Evolutionary conservation across 2,888 invertebrate species (phyloP), one percentile per base, ranked within the genome.

Genomic region (Dasysyrphus tricinctus): DNA sequence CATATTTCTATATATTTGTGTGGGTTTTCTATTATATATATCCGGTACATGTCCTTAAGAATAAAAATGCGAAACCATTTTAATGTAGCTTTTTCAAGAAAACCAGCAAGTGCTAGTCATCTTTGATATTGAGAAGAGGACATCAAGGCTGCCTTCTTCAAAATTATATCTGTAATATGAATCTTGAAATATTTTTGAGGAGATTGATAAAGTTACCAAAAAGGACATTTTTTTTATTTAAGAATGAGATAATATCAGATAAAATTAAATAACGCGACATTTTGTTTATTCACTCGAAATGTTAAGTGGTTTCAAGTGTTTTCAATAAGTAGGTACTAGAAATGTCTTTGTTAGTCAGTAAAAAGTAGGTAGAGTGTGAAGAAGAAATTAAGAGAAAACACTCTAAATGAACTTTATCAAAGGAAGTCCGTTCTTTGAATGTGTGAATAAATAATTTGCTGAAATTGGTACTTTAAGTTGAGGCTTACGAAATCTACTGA

Each of bases 1-100:
- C 34, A 69, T 51, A 19, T 51, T 14, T n/a, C 14, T 69, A 16
- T 49, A 37, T 69, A 16, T 49, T 29, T 69, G 24, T 69, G 67
- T 69, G 67, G 51, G 51, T 54, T n/a, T n/a, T n/a, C n/a, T n/a
- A n/a, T n/a, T n/a, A n/a, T n/a, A n/a, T n/a, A n/a, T n/a, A n/a
- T n/a, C n/a, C n/a, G n/a, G n/a, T n/a, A n/a, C 24, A 24, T 24
- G 24, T 24, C 24, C 24, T 24, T 24, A 2, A 24, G 24, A 24
- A 24, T 24, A 24, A 24, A 24, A 24, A 24, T 24, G 3, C 3
- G 24, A 24, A 24, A 24, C 24, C 24, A 24, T 24, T 42, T 42
- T 42, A 6, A 14, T 14, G 42, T 42, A 42, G 14, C 14, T 42
- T 14, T 24, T 42, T 5, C 12, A 42, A 42, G 12, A 42, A 1